phyloP scores from a whole-genome alignment of 2,888 invertebrate species.

The Macrophya alboannulata region DNA sequence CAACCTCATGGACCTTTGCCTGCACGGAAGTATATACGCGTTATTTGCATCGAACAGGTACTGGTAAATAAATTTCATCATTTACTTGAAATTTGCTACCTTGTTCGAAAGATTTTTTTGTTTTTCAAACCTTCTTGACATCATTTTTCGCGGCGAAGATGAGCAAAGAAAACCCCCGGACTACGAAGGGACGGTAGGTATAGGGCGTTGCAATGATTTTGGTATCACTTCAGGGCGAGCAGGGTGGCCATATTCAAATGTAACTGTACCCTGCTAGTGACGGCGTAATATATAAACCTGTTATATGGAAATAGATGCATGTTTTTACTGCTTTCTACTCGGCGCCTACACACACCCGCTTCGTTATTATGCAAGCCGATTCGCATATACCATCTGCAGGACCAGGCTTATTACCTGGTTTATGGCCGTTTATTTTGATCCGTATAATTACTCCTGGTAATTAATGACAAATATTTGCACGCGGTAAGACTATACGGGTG shows the following conservation, averaged over 20 bases:
- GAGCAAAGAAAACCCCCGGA: neutral
- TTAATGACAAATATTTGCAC: constrained; percentile 50
- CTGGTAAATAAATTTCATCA: neutral
- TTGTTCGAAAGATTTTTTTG: neutral
- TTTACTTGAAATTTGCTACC: neutral
- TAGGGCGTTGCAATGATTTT: constrained; percentile 38
- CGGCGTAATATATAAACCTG: constrained; percentile 79
- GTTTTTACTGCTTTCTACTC: constrained; percentile 76
- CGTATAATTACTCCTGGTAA: constrained; percentile 44
- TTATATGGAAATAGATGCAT: constrained; percentile 80
- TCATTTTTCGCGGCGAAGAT: neutral
- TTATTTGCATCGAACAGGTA: neutral
- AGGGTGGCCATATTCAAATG: constrained; percentile 76
- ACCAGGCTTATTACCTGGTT: constrained; percentile 45
- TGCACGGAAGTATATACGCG: neutral
- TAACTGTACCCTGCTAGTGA: constrained; percentile 78
- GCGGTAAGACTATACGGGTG: constrained; percentile 64
- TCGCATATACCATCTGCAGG: constrained; percentile 55
- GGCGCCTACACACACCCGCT: constrained; percentile 47
- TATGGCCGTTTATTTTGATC: constrained; percentile 50
- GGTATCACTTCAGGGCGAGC: constrained; percentile 33
- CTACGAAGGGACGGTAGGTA: neutral
- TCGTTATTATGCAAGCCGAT: constrained; percentile 54
- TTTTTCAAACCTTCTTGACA: neutral
- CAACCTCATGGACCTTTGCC: neutral